Evolutionary conservation across 2,113 vertebrate species (phyloP).

Genomic region (Turdus rufiventris): DNA sequence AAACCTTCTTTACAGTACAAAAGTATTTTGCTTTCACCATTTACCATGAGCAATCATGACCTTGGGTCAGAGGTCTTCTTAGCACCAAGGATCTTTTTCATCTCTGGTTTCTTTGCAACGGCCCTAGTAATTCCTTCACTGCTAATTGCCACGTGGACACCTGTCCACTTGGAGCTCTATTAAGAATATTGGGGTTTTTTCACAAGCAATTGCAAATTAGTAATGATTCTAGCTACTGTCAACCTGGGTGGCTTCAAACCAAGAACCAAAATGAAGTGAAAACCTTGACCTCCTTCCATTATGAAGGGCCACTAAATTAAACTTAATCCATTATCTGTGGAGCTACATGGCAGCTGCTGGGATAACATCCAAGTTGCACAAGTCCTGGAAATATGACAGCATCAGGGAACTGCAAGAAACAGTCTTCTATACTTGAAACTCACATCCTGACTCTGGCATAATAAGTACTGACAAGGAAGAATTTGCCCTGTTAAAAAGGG

Average conservation of each 20-base stretch:
- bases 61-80: not conserved
- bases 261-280: not conserved
- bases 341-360: not conserved
- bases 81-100: not conserved
- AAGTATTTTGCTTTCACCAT: not conserved
- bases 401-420: not conserved
- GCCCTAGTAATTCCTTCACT: not conserved
- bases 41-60: not conserved
- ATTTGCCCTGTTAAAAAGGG: not conserved
- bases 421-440: not conserved
- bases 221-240: not conserved
- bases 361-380: constrained; percentile 1
- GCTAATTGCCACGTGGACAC: not conserved
- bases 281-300: constrained; percentile 34
- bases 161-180: not conserved
- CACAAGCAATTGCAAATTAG: not conserved
- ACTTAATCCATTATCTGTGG: not conserved
- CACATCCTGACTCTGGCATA: not conserved
- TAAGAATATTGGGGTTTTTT: not conserved
- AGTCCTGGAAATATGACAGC: not conserved
- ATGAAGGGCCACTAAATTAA: not conserved
- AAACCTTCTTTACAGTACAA: not conserved
- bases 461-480: not conserved
- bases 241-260: not conserved
- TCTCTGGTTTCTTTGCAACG: not conserved